Percentiles rank a stretch among this genome's conserved stretches.
Conservation (phyloP, 2,113 vertebrate species). For the Entomyzon cyanotis region DNA sequence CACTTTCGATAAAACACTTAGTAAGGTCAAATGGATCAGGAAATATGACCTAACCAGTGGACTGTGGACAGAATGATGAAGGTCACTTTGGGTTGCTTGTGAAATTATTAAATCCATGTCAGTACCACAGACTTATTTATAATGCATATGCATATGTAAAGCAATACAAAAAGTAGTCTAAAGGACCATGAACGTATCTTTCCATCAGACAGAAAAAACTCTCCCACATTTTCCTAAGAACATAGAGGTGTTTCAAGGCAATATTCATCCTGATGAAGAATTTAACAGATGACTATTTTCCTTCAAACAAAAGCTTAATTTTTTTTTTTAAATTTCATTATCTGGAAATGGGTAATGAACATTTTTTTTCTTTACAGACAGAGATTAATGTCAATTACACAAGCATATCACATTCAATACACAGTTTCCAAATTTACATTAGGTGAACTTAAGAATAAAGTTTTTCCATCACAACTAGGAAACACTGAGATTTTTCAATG, state of each 20-base stretch:
- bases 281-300: neutral
- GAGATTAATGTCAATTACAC: neutral
- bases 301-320: neutral
- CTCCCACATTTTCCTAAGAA: neutral
- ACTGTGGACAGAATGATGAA: neutral
- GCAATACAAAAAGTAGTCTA: neutral
- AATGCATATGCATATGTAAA: neutral
- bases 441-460: neutral
- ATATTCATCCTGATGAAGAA: neutral
- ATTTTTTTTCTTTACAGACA: neutral
- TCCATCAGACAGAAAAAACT: neutral
- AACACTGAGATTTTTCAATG: neutral
- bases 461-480: neutral
- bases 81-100: neutral
- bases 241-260: neutral
- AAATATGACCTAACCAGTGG: neutral
- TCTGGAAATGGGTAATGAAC: neutral
- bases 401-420: neutral
- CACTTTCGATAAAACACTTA: neutral
- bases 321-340: neutral
- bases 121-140: neutral
- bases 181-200: neutral
- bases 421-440: neutral
- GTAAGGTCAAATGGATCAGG: neutral
- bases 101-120: neutral